Percentiles rank a stretch among this genome's conserved stretches.
Conservation (phyloP, 2,888 invertebrate species). For the Drosophila bunnanda region DNA sequence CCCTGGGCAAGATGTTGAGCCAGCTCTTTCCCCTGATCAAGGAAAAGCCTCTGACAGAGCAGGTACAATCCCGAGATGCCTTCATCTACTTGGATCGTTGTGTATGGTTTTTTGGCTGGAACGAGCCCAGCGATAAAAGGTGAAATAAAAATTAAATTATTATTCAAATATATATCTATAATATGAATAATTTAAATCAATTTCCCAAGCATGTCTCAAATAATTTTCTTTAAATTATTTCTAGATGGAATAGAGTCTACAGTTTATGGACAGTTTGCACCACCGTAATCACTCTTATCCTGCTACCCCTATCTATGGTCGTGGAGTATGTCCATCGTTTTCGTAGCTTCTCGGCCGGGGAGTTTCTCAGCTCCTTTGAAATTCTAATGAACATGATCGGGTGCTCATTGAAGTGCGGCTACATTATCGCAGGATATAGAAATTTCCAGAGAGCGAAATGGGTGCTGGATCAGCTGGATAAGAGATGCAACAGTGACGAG, state of each 20-base stretch:
- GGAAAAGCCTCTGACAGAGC: conserved; percentile 12
- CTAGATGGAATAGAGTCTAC: background rate
- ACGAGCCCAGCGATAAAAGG: conserved; percentile 11
- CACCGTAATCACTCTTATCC: background rate
- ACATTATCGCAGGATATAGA: conserved; percentile 31
- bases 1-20: conserved; percentile 13
- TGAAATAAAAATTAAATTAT: background rate
- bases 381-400: conserved; percentile 24
- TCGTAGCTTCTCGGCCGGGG: conserved; percentile 41
- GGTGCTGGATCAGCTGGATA: conserved; percentile 48
- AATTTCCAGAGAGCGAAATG: conserved; percentile 42
- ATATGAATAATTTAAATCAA: no score
- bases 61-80: conserved; percentile 54
- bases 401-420: conserved; percentile 17
- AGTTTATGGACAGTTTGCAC: background rate
- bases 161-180: no score
- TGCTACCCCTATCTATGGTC: conserved; percentile 21
- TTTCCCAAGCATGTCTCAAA: background rate
- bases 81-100: conserved; percentile 54
- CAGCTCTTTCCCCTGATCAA: conserved; percentile 20
- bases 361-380: conserved; percentile 54
- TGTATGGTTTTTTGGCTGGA: conserved; percentile 36
- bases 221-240: background rate
- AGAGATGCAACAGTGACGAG: conserved; percentile 25
- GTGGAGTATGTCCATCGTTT: conserved; percentile 8